Evolutionary conservation across 2,888 invertebrate species (phyloP).

Genomic region (Rotaria macrura): DNA sequence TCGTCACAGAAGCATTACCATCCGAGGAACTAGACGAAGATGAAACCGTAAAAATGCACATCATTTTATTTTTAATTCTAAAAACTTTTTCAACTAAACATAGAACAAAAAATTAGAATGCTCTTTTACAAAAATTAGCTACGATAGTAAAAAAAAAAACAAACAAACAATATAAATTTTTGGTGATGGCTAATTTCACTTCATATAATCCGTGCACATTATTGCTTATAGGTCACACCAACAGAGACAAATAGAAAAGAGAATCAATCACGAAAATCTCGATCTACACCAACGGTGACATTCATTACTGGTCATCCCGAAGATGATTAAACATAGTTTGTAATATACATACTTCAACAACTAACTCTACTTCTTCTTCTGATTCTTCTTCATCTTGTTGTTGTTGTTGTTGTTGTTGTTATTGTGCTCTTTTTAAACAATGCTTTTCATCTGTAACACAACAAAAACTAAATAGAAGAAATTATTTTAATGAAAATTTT

Average conservation of each 20-base stretch:
- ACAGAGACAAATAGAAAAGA: not conserved
- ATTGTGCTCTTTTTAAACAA: no score
- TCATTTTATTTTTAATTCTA: not conserved
- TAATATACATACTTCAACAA: not conserved
- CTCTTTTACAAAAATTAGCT: not conserved
- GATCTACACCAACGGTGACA: not conserved
- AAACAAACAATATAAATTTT: not conserved
- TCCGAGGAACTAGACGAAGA: not conserved
- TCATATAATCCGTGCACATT: not conserved
- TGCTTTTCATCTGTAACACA: not conserved
- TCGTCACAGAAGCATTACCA: not conserved
- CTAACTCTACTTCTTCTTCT: not conserved
- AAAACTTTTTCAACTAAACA: not conserved
- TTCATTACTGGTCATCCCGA: not conserved
- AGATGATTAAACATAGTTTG: not conserved
- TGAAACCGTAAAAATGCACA: not conserved
- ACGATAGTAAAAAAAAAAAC: not conserved
- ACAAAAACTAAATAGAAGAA: not conserved
- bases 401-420: not conserved
- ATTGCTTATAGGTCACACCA: not conserved
- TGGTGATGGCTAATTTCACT: not conserved
- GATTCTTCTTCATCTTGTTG: not conserved
- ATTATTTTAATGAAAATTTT: not conserved
- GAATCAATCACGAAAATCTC: not conserved
- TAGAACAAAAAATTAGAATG: not conserved